Conservation (phyloP, 2,113 vertebrate species). For the Microtus ochrogaster region DNA sequence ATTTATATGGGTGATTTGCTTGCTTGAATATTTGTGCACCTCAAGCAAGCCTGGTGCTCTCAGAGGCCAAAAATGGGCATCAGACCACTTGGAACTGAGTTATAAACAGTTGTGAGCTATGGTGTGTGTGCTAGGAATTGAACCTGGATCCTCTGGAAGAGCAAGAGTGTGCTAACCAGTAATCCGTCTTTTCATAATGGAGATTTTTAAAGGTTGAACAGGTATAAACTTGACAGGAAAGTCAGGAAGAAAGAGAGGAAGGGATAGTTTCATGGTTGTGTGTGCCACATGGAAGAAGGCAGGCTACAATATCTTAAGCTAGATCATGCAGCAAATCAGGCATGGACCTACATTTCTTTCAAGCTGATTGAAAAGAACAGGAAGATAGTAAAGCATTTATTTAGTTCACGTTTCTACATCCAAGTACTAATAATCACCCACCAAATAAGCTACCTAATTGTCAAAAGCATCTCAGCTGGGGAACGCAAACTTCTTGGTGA, state of each 20-base stretch:
- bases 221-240: neutral
- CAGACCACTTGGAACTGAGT: neutral
- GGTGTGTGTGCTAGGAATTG: neutral
- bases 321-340: neutral
- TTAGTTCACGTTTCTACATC: neutral
- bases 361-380: neutral
- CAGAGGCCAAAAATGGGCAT: no score
- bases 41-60: neutral
- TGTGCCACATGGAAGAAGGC: neutral
- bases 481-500: neutral
- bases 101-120: neutral
- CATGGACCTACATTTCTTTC: neutral
- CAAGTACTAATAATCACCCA: neutral
- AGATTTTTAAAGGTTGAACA: neutral
- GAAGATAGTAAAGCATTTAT: constrained; percentile 21
- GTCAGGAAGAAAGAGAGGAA: neutral
- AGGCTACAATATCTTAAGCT: neutral
- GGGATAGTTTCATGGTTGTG: neutral
- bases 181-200: neutral
- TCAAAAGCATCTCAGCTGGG: neutral
- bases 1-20: neutral
- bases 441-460: neutral
- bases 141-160: neutral
- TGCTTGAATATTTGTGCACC: neutral
- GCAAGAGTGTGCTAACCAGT: no score